phyloP scores from a whole-genome alignment of 2,113 vertebrate species.

The Phalacrocorax aristotelis region DNA sequence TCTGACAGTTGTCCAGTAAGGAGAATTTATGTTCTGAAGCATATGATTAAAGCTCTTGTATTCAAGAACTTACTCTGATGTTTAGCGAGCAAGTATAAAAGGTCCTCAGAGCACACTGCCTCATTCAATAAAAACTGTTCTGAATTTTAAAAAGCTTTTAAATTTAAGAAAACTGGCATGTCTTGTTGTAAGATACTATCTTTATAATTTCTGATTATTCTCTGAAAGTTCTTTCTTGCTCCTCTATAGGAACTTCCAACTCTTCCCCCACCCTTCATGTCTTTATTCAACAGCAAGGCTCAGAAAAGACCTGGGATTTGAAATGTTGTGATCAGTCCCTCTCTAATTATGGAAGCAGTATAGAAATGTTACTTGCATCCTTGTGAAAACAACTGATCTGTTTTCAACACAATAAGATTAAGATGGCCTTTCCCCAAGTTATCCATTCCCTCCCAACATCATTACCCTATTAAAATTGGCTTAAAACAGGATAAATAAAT shows the following conservation, averaged over 20 bases:
- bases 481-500: neutral
- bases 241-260: neutral
- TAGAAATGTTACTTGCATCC: neutral
- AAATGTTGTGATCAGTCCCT: neutral
- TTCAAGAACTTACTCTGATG: neutral
- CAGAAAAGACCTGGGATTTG: neutral
- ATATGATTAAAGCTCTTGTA: neutral
- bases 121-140: neutral
- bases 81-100: neutral
- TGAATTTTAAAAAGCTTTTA: neutral
- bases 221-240: neutral
- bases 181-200: neutral
- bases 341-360: neutral
- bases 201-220: neutral
- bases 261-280: fast-evolving
- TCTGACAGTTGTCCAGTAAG: neutral
- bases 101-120: neutral
- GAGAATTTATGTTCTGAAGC: slow-evolving; percentile 5
- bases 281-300: neutral
- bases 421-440: neutral
- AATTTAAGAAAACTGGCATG: neutral
- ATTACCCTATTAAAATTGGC: neutral
- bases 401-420: neutral
- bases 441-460: neutral
- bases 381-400: neutral